These are phyloP conservation scores for Hemiscyllium ocellatum DNA, from an alignment of 2,113 vertebrate species.

Conservation along the genomic window DNA sequence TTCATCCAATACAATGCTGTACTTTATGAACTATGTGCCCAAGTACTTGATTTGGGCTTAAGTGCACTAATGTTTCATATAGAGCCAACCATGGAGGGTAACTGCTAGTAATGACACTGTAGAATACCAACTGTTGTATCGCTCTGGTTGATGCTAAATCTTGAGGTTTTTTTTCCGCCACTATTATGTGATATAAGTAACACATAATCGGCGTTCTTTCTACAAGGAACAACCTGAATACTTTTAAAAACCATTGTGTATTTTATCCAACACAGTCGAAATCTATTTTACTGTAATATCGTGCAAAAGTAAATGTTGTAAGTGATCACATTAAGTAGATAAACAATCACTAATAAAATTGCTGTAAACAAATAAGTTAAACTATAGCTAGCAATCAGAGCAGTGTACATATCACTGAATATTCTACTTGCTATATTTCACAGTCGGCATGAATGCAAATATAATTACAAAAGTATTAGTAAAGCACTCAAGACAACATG, in stretches of 20 bases:
- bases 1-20: not conserved
- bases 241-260: not conserved
- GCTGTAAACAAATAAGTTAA: not conserved
- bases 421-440: not conserved
- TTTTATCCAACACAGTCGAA: not conserved
- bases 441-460: not conserved
- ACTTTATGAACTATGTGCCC: not conserved
- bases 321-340: not conserved
- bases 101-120: not conserved
- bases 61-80: not conserved
- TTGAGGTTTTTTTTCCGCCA: not conserved
- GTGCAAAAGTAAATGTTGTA: not conserved
- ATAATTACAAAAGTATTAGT: not conserved
- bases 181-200: not conserved
- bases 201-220: not conserved
- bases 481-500: not conserved
- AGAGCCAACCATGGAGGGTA: not conserved
- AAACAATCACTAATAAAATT: not conserved
- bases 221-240: not conserved
- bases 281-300: not conserved
- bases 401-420: not conserved
- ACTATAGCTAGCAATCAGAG: not conserved
- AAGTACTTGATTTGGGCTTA: not conserved
- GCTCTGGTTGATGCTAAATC: not conserved
- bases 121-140: not conserved